Evolutionary conservation across 1,140 invertebrate genomes (phyloP), one percentile per base, ranked within the genome.

Genomic region (Aphelinus atriplicis): DNA sequence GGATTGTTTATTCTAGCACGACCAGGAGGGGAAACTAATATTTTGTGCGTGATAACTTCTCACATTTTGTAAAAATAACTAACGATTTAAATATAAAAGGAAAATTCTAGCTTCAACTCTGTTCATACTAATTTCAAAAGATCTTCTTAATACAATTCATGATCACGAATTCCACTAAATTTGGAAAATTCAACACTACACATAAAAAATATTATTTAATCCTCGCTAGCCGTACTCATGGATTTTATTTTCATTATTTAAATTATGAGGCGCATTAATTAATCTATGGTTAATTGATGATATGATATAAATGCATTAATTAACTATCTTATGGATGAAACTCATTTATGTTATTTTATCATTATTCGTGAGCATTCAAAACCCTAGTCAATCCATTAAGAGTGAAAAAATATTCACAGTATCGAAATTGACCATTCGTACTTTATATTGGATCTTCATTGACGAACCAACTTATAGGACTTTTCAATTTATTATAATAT

Each of bases 1-100:
- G 48, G 62, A 64, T 73, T 9, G 67, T 66, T 58, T 71, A 63
- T 72, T 42, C 57, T 63, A 57, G 74, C 75, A 86, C 85, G 76
- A 85, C 83, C 85, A 87, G 85, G 82, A 88, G 86, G 87, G 81
- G 87, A 88, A 87, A 86, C 80, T 87, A 87, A 87, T 88, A 87
- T 86, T 84, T 79, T 71, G 65, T 77, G 42, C 53, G 56, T 26
- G 26, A 26, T 26, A 26, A 26, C 78, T 65, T 51, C 2, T n/a
- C 2, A 62, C 62, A 58, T 77, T 79, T 78, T 78, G 77, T 78
- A 68, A 78, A 67, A 56, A 76, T 48, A 53, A 64, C 1, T n/a
- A 50, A 57, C 42, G 51, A n/a, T 55, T 26, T 55, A 64, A 7
- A 53, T 65, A 51, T 64, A 26, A 26, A 26, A 26, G 26, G 26